Base-by-base conservation (phyloP, 2,797 vertebrate species). In the Menidia menidia region DNA sequence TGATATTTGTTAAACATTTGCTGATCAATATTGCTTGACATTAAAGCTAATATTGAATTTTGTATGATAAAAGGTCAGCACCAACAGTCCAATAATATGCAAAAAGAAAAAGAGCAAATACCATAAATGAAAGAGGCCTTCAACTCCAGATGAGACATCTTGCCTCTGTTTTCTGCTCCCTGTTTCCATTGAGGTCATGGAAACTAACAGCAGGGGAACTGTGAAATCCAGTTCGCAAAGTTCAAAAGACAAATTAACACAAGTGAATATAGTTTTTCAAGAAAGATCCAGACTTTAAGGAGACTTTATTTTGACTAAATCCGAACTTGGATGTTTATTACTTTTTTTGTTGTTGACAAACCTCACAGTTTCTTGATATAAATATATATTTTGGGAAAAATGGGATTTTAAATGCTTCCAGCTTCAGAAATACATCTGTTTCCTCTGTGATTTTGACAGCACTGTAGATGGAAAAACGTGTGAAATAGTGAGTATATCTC, bases 351-450 rank as follows among this genome's bases (percentile, higher is more conserved):
- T 67, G 35, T 10, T 6, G n/a, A 63, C 50, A 75, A 75, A 75
- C 69, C 63, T 74, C 1, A 18, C 15, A 4, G 39, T 72, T 73
- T 65, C 64, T 54, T 53, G 7, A 54, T 71, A 65, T 48, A n/a
- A n/a, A 43, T 75, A 71, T 51, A 78, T 73, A 19, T 64, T 67
- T 64, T 30, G 15, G 35, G 6, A 2, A 42, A 6, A 52, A 56
- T 31, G 14, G 4, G 12, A 57, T 47, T 63, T 3, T 43, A 62
- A 66, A 19, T 19, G 16, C 0, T 59, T 64, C 62, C 41, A 62
- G 3, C 39, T 71, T 12, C 30, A 45, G 63, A 42, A 39, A 19
- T 3, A 56, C 55, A 57, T 53, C 63, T 65, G 2, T 25, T 44
- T 18, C 6, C 5, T 54, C 0, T 68, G 56, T 33, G 9, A 2